These are phyloP conservation scores for Nymphalis io DNA, from an alignment of 1,140 invertebrate species.

Conservation along the genomic window DNA sequence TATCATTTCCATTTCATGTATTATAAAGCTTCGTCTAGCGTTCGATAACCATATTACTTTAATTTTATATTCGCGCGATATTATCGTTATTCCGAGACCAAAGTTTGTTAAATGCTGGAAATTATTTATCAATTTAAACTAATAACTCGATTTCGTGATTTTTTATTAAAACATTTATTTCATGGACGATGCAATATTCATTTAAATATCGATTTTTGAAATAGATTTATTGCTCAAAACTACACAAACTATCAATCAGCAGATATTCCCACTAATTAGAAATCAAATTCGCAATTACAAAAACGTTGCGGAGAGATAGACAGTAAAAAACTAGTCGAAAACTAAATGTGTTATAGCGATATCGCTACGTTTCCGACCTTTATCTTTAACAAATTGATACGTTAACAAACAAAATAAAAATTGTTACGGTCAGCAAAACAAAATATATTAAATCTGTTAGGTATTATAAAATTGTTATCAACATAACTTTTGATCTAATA, in stretches of 20 bases:
- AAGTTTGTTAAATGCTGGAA: too few species aligned
- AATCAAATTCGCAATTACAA: constrained; percentile 15
- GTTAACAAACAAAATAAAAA: constrained; percentile 39
- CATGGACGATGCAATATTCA: constrained; percentile 2
- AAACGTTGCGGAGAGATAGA: constrained; percentile 21
- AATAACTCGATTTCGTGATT: background rate
- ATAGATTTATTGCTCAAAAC: constrained; percentile 17
- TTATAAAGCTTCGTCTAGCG: too few species aligned
- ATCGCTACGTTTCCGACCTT: constrained; percentile 35
- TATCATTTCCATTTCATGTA: too few species aligned
- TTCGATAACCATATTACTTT: too few species aligned
- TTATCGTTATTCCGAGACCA: too few species aligned
- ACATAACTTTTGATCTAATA: too few species aligned
- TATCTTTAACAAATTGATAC: constrained; percentile 30
- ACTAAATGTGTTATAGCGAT: constrained; percentile 28
- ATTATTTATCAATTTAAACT: background rate
- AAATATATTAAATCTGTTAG: too few species aligned
- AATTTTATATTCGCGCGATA: too few species aligned
- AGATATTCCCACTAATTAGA: constrained; percentile 21
- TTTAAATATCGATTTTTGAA: constrained; percentile 13
- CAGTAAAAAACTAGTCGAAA: constrained; percentile 29
- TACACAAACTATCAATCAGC: constrained; percentile 21
- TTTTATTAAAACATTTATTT: background rate
- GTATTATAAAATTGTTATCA: too few species aligned
- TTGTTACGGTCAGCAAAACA: constrained; percentile 22